Base-by-base conservation (phyloP, 2,888 invertebrate genomes). In the Agrochola lychnidis region DNA sequence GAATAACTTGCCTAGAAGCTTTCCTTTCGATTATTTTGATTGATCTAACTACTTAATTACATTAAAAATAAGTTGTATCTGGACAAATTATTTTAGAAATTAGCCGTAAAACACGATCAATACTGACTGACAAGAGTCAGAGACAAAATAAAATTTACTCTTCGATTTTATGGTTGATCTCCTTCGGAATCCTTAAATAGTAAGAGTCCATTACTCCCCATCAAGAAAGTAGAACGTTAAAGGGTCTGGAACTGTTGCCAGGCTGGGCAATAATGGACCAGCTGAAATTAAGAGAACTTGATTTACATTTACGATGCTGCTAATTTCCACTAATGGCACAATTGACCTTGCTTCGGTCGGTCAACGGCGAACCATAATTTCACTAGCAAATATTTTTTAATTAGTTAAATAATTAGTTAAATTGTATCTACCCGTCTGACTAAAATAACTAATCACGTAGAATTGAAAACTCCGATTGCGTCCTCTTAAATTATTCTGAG, bases 231-330 rank as follows among this genome's bases (percentile, higher is more conserved):
- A 69, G 64, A 70, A 77, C 68, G 61, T 57, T 73, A 59, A 79
- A 81, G 56, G 70, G 62, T 61, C 7, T 12, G 22, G n/a, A 73
- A 61, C 5, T 22, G 45, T 70, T 66, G 12, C 70, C 57, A 64
- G 12, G 45, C 45, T 30, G 9, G 16, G 57, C 59, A 30, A 22
- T 61, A 84, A 87, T 76, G 59, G 36, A 78, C 64, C 59, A 45
- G 56, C 61, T 42, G 40, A 51, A 83, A 77, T 82, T 45, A 76
- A 73, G 59, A 67, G 53, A 79, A 86, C 70, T 81, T 67, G 77
- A 81, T 74, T 79, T 74, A 74, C 40, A 72, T 74, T 82, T 61
- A 70, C 62, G 70, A 25, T 70, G 22, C 45, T 76, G 4, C 66
- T 76, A 74, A 73, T 74, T 83, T 78, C 66, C 40, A 7, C 68